Base-by-base conservation (phyloP, 2,113 vertebrate species). In the Cyanocitta stelleri region DNA sequence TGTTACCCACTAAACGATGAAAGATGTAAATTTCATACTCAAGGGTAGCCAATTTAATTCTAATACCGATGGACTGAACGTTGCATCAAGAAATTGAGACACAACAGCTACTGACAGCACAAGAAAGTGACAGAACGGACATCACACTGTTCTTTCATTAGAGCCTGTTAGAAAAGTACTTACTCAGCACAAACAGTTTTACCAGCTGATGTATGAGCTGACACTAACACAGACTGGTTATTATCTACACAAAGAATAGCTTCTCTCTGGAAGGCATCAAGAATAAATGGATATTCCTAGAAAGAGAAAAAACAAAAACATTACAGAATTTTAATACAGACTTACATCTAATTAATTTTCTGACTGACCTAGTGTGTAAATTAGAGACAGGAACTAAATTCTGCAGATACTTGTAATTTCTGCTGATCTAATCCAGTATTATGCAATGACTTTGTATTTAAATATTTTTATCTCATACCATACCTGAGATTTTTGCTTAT, bases 171-270 rank as follows among this genome's bases (percentile, higher is more conserved):
- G 16, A 89, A 81, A 92, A 81, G 29, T 94, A 99, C 99, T 98
- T 97, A 99, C 99, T 99, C 99, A 30, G 99, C 99, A 91, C 99
- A 99, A n/a, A 99, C 99, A 13, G 99, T 99, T 98, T 99, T 99
- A 62, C 99, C 99, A n/a, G 99, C 99, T 80, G 99, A 99, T 16
- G 99, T 99, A 93, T 99, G 99, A 49, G 99, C 99, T 20, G 99
- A 99, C 55, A 99, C 99, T 43, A 99, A 98, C 39, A 99, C 99
- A 58, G 99, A 99, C 95, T 99, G 99, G 85, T 99, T 99, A 96
- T 99, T 99, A 97, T 99, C 99, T 16, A 99, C 98, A 92, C 99
- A 99, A 43, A 99, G 97, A 94, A 99, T 98, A 87, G 99, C 99
- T 97, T 99, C 99, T 56, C 99, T 98, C 97, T 99, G 99, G 94